Percentiles rank a stretch among this genome's conserved stretches.
phyloP scores from a whole-genome alignment of 2,888 invertebrate species.

The Esperia sulphurella region DNA sequence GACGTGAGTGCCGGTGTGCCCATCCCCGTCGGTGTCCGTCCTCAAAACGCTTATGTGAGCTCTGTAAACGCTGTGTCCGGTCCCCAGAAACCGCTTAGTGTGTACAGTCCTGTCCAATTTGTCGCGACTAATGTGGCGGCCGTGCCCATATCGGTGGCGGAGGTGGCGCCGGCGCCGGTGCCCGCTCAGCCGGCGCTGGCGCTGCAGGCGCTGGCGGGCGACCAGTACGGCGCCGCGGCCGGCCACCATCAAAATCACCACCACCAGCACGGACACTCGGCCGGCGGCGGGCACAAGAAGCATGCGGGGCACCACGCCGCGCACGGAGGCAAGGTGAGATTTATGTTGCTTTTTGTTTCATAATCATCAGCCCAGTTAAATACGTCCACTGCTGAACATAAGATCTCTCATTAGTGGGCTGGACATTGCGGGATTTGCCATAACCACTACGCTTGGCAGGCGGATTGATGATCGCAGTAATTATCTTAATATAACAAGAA shows the following conservation, averaged over 20 bases:
- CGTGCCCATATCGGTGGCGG: conserved; percentile 19
- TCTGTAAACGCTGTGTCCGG: neutral
- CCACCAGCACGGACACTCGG: conserved; percentile 43
- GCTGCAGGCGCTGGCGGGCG: conserved; percentile 30
- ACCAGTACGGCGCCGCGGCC: conserved; percentile 37
- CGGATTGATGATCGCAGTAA: too few relatives aligned
- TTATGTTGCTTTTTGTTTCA: conserved; percentile 8
- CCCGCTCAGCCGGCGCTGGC: conserved; percentile 29
- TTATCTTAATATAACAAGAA: too few relatives aligned
- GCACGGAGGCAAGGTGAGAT: conserved; percentile 74
- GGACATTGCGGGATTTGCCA: too few relatives aligned
- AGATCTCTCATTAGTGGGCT: too few relatives aligned
- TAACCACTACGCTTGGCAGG: too few relatives aligned
- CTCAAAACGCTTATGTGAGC: conserved; percentile 2
- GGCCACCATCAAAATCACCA: conserved; percentile 45
- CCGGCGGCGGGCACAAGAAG: conserved; percentile 77
- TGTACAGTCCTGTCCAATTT: conserved; percentile 25
- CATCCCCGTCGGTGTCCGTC: conserved; percentile 26
- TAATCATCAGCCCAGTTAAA: neutral
- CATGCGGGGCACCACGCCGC: conserved; percentile 72
- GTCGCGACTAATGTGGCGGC: conserved; percentile 12
- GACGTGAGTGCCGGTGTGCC: conserved; percentile 30
- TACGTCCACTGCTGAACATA: too few relatives aligned
- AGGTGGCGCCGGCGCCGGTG: conserved; percentile 23
- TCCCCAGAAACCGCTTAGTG: conserved; percentile 1